Evolutionary conservation across 2,797 vertebrate genomes (phyloP).

Genomic region (Dallia pectoralis): DNA sequence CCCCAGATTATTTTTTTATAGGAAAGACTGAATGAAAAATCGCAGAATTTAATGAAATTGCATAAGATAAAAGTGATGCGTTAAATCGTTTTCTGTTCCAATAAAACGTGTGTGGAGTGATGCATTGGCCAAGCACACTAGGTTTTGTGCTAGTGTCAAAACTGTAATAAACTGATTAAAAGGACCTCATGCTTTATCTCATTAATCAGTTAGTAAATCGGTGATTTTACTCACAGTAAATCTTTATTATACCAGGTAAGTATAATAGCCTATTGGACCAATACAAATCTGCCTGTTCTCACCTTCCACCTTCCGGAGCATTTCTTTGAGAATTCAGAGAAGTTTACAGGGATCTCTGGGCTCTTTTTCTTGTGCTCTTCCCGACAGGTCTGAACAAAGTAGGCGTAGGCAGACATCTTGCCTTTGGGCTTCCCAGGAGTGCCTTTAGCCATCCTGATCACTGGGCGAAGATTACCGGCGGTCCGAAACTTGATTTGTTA

Average conservation of each 20-base stretch:
- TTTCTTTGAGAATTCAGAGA: constrained; percentile 81
- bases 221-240: no score
- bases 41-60: neutral
- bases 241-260: no score
- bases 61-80: no score
- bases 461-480: neutral
- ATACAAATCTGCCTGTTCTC: neutral
- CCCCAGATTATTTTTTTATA: neutral
- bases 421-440: constrained; percentile 80
- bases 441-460: constrained; percentile 79
- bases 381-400: constrained; percentile 83
- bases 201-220: no score
- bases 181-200: no score
- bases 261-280: neutral
- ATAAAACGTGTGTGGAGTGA: neutral
- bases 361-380: constrained; percentile 86
- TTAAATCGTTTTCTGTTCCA: neutral
- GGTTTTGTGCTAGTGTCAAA: neutral
- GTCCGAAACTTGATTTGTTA: neutral
- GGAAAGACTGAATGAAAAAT: neutral
- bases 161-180: neutral
- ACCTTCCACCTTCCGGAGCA: constrained; percentile 83
- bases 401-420: constrained; percentile 87
- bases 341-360: constrained; percentile 84
- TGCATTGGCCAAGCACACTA: no score